These are phyloP conservation scores for Phthorimaea operculella DNA, from an alignment of 1,140 invertebrate genomes.

Conservation along the genomic window DNA sequence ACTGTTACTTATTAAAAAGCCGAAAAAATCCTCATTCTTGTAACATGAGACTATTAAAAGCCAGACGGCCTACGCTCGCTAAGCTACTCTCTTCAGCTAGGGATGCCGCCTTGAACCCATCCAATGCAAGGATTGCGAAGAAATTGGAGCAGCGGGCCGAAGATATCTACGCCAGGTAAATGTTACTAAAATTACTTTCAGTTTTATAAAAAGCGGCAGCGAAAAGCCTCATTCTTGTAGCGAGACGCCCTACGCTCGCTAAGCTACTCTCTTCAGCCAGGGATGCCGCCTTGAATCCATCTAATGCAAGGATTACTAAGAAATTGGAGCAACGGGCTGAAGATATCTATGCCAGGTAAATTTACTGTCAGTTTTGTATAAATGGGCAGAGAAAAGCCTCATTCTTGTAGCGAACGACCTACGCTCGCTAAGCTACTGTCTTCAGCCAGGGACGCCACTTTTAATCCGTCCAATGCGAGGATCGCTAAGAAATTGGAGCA, in stretches of 20 bases:
- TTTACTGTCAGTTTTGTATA: too few relatives aligned
- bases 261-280: conserved; percentile 81
- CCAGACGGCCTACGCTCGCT: conserved; percentile 85
- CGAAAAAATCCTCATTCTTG: too few relatives aligned
- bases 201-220: too few relatives aligned
- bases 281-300: conserved; percentile 83
- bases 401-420: conserved; percentile 78
- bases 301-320: conserved; percentile 87
- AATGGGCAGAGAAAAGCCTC: conserved; percentile 88
- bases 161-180: conserved; percentile 76
- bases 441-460: conserved; percentile 82
- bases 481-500: conserved; percentile 91
- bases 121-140: conserved; percentile 87
- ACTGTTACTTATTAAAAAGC: too few relatives aligned
- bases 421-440: conserved; percentile 85
- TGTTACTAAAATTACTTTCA: too few relatives aligned
- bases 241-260: conserved; percentile 85
- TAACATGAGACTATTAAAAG: too few relatives aligned
- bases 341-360: conserved; percentile 80
- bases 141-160: conserved; percentile 89
- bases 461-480: conserved; percentile 83
- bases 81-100: conserved; percentile 81
- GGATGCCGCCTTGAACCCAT: conserved; percentile 83
- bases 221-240: too few relatives aligned
- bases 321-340: conserved; percentile 89